These are phyloP conservation scores for Ceratitis capitata DNA, from an alignment of 1,140 invertebrate species.

Conservation along the genomic window DNA sequence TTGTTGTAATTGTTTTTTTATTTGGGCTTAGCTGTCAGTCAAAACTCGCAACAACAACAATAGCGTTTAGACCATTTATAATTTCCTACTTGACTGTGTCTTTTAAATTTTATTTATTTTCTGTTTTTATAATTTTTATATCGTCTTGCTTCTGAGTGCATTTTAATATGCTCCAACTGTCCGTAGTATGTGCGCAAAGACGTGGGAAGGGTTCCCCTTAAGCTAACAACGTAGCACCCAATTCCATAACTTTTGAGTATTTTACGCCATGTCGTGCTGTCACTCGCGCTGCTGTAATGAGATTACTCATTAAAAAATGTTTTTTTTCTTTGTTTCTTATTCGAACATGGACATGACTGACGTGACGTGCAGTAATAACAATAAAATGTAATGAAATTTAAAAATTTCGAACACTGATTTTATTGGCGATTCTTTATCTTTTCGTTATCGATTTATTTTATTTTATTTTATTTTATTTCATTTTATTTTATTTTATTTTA, in stretches of 20 bases:
- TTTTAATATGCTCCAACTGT: not conserved
- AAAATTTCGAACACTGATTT: not conserved
- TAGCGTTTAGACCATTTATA: slow-evolving; percentile 14
- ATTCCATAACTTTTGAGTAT: not conserved
- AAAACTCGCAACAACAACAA: not conserved
- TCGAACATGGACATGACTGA: not conserved
- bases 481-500: not conserved
- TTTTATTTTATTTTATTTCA: not conserved
- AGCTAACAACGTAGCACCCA: not conserved
- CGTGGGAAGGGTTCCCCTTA: not conserved
- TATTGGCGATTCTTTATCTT: not conserved
- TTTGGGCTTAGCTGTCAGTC: slow-evolving; percentile 20
- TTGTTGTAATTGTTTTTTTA: not conserved
- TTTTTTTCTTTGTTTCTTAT: not conserved
- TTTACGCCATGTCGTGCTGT: slow-evolving; percentile 7
- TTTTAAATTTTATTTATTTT: not conserved
- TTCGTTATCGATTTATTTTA: not conserved
- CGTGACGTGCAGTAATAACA: not conserved
- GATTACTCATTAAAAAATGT: slow-evolving; percentile 1
- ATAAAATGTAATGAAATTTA: not conserved
- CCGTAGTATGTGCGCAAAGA: not conserved
- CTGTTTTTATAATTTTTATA: not conserved
- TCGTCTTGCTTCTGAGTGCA: not conserved
- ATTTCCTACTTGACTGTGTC: not conserved
- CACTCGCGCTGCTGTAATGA: slow-evolving; percentile 15